Conservation (phyloP, 2,888 invertebrate genomes). For the Tyria jacobaeae region DNA sequence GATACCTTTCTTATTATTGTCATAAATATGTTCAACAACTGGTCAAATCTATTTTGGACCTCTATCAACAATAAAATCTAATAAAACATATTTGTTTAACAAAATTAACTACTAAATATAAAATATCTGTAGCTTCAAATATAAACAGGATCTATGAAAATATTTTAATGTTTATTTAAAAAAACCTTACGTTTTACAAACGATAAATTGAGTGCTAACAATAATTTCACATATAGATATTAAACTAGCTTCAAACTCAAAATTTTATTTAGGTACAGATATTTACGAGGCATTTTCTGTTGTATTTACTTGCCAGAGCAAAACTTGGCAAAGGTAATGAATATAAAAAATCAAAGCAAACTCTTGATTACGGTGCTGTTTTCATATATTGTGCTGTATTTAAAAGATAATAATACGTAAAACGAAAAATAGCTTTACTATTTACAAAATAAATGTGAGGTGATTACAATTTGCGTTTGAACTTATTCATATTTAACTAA, state of each 20-base stretch:
- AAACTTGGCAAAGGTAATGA: not conserved
- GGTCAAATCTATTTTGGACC: too few relatives aligned
- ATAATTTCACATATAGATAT: slow-evolving; percentile 10
- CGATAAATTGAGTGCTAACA: slow-evolving; percentile 16
- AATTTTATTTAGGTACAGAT: slow-evolving; percentile 8
- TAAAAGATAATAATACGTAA: not conserved
- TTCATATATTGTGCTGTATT: not conserved
- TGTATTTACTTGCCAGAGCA: not conserved
- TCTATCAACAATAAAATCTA: too few relatives aligned
- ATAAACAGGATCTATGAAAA: slow-evolving; percentile 1
- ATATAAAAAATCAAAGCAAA: not conserved
- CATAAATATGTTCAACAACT: too few relatives aligned
- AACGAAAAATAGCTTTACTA: not conserved
- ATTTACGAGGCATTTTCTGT: not conserved
- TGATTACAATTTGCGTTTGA: too few relatives aligned
- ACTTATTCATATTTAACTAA: too few relatives aligned
- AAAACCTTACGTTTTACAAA: too few relatives aligned
- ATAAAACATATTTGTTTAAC: too few relatives aligned
- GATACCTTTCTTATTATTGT: too few relatives aligned
- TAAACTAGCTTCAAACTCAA: not conserved
- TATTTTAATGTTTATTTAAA: slow-evolving; percentile 1
- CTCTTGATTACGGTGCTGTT: not conserved
- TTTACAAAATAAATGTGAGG: too few relatives aligned
- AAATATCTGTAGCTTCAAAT: not conserved
- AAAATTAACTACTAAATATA: too few relatives aligned